A percentile compares a stretch with the other conserved stretches of the same genome.
Evolutionary conservation across 2,888 invertebrate species (phyloP).

Genomic region (Pseudococcus viburni): DNA sequence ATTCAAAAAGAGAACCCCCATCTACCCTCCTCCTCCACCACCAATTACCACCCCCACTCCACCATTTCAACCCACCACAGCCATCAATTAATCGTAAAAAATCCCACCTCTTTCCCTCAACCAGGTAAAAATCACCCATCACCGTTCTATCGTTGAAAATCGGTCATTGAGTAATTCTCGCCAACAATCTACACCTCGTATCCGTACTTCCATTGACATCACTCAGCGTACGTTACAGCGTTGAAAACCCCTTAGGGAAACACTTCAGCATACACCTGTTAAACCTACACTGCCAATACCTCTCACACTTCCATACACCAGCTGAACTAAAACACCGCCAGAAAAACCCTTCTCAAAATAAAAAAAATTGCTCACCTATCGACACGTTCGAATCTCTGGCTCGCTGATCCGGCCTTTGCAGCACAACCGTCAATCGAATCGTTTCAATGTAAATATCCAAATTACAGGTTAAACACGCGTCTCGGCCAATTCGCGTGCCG

Average conservation of each 20-base stretch:
- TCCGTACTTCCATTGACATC: background rate
- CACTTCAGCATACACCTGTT: conserved; percentile 12
- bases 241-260: background rate
- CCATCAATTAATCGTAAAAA: background rate
- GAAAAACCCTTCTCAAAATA: background rate
- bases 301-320: background rate
- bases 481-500: background rate
- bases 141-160: background rate
- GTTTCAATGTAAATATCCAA: conserved; percentile 2
- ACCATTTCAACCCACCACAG: background rate
- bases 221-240: conserved; percentile 6
- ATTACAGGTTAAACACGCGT: conserved; percentile 20
- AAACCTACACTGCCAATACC: background rate
- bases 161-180: conserved; percentile 19
- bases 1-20: background rate
- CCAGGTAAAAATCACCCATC: background rate
- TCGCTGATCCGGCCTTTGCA: background rate
- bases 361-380: conserved; percentile 19
- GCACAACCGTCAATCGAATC: background rate
- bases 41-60: background rate
- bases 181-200: background rate
- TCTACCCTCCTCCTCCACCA: background rate
- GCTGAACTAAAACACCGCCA: background rate
- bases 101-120: background rate
- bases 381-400: background rate